Evolutionary conservation across 2,888 invertebrate species (phyloP), one percentile per base, ranked within the genome.

Genomic region (Gisinianus flammeolus): DNA sequence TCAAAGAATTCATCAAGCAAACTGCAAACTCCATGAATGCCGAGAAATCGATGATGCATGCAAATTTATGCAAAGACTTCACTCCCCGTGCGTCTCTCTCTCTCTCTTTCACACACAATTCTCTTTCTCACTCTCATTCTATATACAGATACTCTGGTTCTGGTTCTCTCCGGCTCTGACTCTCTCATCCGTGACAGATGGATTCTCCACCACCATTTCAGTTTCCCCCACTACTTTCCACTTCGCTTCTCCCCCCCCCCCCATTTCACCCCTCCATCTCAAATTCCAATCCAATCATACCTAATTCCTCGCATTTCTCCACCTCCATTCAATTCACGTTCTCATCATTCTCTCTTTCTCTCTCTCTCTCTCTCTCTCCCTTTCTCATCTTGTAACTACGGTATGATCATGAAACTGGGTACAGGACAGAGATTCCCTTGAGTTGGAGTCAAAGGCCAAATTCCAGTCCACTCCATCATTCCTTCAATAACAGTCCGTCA

Each of bases 51-150:
- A 80, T 77, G 77, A 77, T 72, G 75, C 79, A 76, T 80, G 74
- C 79, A 79, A 80, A 80, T 80, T 79, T 80, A 79, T 80, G 79
- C 80, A 79, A 80, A 74, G 74, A 72, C 74, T 77, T 26, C 56
- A 12, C n/a, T 30, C 67, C 69, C 66, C 69, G 3, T 44, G 8
- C 12, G 16, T 73, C 70, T 69, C 67, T 69, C 67, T 70, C 56
- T 68, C 58, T 73, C 67, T 56, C 71, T 69, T 26, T 69, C 22
- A 26, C 69, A n/a, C 69, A 44, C 44, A 1, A n/a, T 2, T 44
- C 35, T 22, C 1, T 0, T 33, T 35, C 44, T 44, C 24, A 74
- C 28, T 66, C 54, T 77, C 66, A 71, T 30, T 62, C 31, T 35
- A 31, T 35, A 22, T 72, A 6, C 52, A 24, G 24, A 31, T 56